Percentiles rank a stretch among this genome's conserved stretches.
phyloP scores from a whole-genome alignment of 2,888 invertebrate species.

The Branchellion lobata region DNA sequence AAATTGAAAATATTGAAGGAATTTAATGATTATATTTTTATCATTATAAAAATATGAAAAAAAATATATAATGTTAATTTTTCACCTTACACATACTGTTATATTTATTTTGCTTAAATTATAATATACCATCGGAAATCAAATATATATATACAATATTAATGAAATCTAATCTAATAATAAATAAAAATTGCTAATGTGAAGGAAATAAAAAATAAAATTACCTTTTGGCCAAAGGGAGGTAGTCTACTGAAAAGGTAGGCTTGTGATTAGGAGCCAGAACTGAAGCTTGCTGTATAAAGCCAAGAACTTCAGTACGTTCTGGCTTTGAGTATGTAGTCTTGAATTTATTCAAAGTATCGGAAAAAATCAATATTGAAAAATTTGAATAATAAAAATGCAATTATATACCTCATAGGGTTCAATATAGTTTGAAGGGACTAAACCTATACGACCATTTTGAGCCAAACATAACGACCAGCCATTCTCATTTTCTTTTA shows the following conservation, averaged over 20 bases:
- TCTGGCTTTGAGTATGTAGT: conserved; percentile 13
- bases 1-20: no score
- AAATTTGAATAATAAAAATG: no score
- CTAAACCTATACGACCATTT: conserved; percentile 50
- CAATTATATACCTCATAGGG: conserved; percentile 50
- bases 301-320: conserved; percentile 11
- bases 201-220: conserved; percentile 21
- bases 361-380: no score
- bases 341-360: neutral
- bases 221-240: conserved; percentile 27
- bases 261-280: conserved; percentile 6
- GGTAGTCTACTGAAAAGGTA: conserved; percentile 24
- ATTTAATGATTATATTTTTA: no score
- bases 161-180: no score
- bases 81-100: no score
- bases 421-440: conserved; percentile 51
- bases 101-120: no score
- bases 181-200: no score
- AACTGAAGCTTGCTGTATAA: conserved; percentile 7
- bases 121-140: no score
- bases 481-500: conserved; percentile 48
- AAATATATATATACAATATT: no score
- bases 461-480: conserved; percentile 52
- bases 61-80: no score
- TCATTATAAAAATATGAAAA: no score